Evolutionary conservation across 1,140 invertebrate genomes (phyloP), one percentile per base, ranked within the genome.

Genomic region (Prorops nasuta): DNA sequence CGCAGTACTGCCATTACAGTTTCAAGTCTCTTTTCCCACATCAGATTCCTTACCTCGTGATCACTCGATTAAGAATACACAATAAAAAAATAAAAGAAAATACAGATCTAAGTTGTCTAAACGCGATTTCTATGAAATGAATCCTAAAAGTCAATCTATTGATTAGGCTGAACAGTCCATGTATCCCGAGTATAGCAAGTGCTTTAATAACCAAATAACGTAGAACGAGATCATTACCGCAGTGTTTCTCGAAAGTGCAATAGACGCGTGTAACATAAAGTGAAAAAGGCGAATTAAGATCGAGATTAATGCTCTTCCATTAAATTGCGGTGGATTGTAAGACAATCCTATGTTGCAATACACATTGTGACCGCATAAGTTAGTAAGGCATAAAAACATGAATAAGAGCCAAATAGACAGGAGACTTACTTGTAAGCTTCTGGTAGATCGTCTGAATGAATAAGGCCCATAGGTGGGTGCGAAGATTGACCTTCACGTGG

Each of bases 361-460:
- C 24, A 50, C 32, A 39, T 46, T 54, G 55, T 48, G 46, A 51
- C 58, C 56, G 24, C 32, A 54, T 54, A 39, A 60, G 36, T 56
- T 62, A 60, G 44, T 54, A 42, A 62, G 60, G 59, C 54, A 36
- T 54, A 54, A 48, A 60, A 51, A 41, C 36, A 42, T 45, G 15
- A 24, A 50, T 28, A 28, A 6, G 24, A 28, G 10, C 10, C 24
- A n/a, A n/a, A n/a, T n/a, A n/a, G n/a, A n/a, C n/a, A n/a, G n/a
- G n/a, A 47, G 55, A 82, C 84, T 85, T 87, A 95, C 92, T 90
- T 90, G 81, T 91, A 95, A 60, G 87, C 83, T 44, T 88, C 81
- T 15, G 92, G 92, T 60, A 94, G 86, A 71, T 94, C 91, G 49
- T 91, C 87, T 22, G 85, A 83, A 80, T 84, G 86, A 66, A 94